Percentiles rank a stretch among this genome's conserved stretches.
These are phyloP conservation scores for Prietella phreatophila DNA, from an alignment of 2,113 vertebrate species.

Conservation along the genomic window DNA sequence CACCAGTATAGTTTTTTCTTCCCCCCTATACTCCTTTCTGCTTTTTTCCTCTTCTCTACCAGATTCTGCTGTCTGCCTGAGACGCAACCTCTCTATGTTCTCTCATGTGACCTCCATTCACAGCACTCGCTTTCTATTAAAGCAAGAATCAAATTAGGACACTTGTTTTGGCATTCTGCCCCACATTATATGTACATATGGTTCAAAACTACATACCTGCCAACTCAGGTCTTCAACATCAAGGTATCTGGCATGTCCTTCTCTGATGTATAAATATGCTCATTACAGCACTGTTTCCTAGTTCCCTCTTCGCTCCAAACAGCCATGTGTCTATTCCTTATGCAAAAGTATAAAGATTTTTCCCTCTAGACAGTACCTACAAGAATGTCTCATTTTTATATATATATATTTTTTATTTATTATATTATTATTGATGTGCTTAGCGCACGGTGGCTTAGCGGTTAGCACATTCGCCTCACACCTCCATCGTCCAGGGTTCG, in stretches of 20 bases:
- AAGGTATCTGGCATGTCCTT: neutral
- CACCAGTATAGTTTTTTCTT: neutral
- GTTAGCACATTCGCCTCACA: no score
- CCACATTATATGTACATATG: neutral
- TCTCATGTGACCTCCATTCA: neutral
- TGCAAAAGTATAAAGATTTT: neutral
- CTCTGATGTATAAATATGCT: neutral
- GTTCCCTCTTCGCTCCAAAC: neutral
- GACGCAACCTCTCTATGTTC: neutral
- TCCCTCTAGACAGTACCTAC: neutral
- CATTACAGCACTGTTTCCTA: neutral
- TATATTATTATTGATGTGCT: no score
- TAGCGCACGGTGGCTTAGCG: no score
- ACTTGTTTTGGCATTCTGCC: slow-evolving; percentile 5
- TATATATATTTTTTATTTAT: no score
- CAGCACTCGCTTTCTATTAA: neutral
- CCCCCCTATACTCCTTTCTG: neutral
- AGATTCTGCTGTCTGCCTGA: neutral
- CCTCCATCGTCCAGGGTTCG: no score
- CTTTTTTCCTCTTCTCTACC: neutral
- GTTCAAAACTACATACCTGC: neutral
- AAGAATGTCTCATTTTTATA: neutral
- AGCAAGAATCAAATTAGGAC: neutral
- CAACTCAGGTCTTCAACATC: neutral
- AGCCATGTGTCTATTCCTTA: neutral